Evolutionary conservation across 2,113 vertebrate species (phyloP).

Genomic region (Erythrolamprus reginae): DNA sequence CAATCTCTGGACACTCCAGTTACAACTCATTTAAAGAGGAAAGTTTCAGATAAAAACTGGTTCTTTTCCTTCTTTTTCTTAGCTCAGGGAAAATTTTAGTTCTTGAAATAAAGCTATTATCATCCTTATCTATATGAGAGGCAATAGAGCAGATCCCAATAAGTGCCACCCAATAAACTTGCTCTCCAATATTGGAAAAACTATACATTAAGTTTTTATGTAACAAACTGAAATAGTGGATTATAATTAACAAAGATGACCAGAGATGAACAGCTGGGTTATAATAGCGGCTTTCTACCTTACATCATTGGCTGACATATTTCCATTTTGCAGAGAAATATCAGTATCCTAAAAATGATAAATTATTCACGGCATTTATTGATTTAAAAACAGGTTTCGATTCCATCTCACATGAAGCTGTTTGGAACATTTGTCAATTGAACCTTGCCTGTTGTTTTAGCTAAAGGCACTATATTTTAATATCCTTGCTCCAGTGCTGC

Average conservation of each 20-base stretch:
- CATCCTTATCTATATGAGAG: background rate
- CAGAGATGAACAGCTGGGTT: background rate
- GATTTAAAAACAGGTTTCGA: background rate
- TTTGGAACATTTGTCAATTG: background rate
- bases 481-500: background rate
- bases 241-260: background rate
- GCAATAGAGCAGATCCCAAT: background rate
- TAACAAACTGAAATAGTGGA: background rate
- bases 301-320: background rate
- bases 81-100: background rate
- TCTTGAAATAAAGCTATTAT: background rate
- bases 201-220: background rate
- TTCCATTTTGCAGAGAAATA: background rate
- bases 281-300: background rate
- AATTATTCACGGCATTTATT: background rate
- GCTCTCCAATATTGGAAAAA: background rate
- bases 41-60: background rate
- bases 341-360: background rate
- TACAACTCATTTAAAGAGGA: background rate
- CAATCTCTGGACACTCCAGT: background rate
- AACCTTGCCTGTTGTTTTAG: background rate
- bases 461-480: background rate
- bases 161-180: background rate
- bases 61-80: background rate
- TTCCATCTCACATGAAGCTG: background rate